phyloP scores from a whole-genome alignment of 2,797 vertebrate genomes.

The Galago senegalensis region DNA sequence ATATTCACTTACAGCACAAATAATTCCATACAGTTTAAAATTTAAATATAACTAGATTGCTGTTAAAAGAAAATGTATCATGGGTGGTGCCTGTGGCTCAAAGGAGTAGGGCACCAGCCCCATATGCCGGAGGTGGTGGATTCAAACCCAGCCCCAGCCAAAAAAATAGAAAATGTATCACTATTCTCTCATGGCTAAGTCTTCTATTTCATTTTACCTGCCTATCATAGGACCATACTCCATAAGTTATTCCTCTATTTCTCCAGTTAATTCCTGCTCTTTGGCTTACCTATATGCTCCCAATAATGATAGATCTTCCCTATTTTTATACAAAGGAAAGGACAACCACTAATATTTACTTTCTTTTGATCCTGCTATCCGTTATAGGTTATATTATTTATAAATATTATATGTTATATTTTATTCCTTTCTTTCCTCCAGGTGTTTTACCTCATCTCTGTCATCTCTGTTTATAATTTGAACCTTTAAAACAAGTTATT shows the following conservation, averaged over 20 bases:
- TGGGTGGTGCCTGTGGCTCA: too few species aligned
- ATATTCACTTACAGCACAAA: not conserved
- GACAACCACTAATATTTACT: not conserved
- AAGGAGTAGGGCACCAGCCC: too few species aligned
- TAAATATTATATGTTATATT: not conserved
- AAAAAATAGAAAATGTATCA: not conserved
- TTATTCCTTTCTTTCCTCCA: not conserved
- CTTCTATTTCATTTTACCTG: not conserved
- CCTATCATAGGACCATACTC: not conserved
- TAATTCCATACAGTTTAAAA: not conserved
- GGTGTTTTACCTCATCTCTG: conserved; percentile 22
- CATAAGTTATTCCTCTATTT: not conserved
- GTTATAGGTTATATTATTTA: too few species aligned
- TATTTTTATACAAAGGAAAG: not conserved
- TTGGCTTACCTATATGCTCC: not conserved
- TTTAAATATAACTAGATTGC: not conserved
- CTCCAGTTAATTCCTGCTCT: not conserved
- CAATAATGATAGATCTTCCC: not conserved
- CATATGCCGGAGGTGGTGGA: too few species aligned
- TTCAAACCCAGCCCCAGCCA: too few species aligned
- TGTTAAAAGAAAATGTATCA: not conserved
- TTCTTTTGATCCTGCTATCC: not conserved
- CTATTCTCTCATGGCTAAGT: not conserved
- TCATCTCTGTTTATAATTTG: not conserved
- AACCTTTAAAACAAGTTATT: not conserved